Conservation (phyloP, 2,113 vertebrate genomes). For the Peromyscus leucopus region DNA sequence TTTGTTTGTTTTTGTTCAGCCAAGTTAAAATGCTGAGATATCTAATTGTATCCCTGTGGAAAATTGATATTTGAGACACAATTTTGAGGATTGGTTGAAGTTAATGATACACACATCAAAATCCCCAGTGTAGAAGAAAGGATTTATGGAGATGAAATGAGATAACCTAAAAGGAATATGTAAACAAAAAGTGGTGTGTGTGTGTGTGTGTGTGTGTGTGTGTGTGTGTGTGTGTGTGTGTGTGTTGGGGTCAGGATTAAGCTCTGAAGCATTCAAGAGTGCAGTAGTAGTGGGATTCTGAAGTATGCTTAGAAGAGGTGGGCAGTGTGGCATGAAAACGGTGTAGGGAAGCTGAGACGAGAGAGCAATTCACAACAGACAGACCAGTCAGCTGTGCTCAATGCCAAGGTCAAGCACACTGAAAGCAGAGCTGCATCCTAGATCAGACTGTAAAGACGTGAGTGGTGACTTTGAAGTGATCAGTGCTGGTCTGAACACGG, state of each 20-base stretch:
- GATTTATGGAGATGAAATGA: not conserved
- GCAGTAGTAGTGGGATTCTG: not conserved
- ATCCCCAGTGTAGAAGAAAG: not conserved
- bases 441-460: not conserved
- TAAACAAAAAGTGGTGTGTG: not conserved
- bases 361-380: not conserved
- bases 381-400: not conserved
- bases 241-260: not conserved
- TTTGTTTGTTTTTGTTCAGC: not conserved
- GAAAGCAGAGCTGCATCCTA: not conserved
- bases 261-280: not conserved
- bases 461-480: not conserved
- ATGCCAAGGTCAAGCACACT: not conserved
- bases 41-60: not conserved
- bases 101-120: not conserved
- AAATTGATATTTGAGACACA: not conserved
- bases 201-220: too few relatives aligned
- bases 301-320: not conserved
- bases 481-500: too few relatives aligned
- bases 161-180: not conserved
- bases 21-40: not conserved
- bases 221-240: too few relatives aligned
- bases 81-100: not conserved
- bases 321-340: not conserved
- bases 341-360: not conserved